These are phyloP conservation scores for Pharmacophagus antenor DNA, from an alignment of 2,888 invertebrate species.

Conservation along the genomic window DNA sequence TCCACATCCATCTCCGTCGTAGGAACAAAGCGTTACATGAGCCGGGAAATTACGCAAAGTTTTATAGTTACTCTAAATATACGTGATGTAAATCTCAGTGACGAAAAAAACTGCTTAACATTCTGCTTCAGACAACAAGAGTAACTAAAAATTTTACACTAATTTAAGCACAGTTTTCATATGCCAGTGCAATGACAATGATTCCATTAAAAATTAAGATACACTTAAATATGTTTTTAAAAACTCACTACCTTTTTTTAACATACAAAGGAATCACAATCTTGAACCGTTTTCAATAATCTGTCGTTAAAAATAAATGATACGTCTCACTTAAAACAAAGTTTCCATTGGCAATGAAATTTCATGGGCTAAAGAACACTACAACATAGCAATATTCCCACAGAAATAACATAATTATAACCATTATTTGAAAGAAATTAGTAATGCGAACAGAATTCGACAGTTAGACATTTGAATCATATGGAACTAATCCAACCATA, in stretches of 20 bases:
- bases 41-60: constrained; percentile 38
- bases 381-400: background rate
- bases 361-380: background rate
- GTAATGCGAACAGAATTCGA: background rate
- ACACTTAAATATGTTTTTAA: background rate
- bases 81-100: constrained; percentile 39
- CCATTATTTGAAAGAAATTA: background rate
- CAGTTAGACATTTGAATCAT: background rate
- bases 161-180: background rate
- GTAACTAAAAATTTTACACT: background rate
- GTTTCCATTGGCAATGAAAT: background rate
- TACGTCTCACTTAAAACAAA: background rate
- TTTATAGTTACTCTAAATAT: constrained; percentile 41
- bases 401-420: background rate
- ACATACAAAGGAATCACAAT: background rate
- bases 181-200: too few species aligned
- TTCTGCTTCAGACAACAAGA: background rate
- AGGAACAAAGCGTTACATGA: constrained; percentile 30
- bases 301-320: background rate
- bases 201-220: too few species aligned
- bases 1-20: constrained; percentile 31
- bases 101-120: constrained; percentile 40
- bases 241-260: background rate
- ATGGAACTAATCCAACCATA: constrained; percentile 13
- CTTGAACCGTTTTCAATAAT: too few species aligned